Conservation (phyloP, 2,113 vertebrate species). For the Clarias gariepinus region DNA sequence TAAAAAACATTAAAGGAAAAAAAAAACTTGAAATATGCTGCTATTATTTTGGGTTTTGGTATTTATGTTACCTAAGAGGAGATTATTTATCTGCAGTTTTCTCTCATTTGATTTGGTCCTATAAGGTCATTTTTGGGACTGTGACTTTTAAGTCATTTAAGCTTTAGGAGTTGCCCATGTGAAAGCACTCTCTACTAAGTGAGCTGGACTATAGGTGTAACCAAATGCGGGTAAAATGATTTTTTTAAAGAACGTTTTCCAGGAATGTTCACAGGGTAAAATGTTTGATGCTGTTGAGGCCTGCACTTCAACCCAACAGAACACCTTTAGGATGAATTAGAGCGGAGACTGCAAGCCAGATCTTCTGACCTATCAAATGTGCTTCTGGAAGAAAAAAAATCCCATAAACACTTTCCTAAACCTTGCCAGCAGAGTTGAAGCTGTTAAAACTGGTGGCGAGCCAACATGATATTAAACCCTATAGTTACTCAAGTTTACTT, state of each 20-base stretch:
- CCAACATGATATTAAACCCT: no score
- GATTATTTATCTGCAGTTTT: not conserved
- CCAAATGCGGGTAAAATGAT: not conserved
- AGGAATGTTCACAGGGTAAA: not conserved
- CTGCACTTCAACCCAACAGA: no score
- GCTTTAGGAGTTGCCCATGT: not conserved
- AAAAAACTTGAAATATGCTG: not conserved
- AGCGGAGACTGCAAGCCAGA: no score
- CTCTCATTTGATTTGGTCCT: not conserved
- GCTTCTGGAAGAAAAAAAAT: no score
- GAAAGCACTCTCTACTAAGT: not conserved
- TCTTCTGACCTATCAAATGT: no score
- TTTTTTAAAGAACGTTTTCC: not conserved
- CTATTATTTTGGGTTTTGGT: not conserved
- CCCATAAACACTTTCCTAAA: no score
- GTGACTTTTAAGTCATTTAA: not conserved
- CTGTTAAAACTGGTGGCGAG: no score
- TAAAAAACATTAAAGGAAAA: no score
- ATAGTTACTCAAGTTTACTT: no score
- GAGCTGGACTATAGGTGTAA: not conserved
- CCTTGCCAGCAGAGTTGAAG: no score
- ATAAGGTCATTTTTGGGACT: not conserved
- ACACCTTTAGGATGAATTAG: no score
- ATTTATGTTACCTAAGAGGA: not conserved
- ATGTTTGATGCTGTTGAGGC: not conserved